phyloP scores from a whole-genome alignment of 2,113 vertebrate species.

The Takifugu bimaculatus region DNA sequence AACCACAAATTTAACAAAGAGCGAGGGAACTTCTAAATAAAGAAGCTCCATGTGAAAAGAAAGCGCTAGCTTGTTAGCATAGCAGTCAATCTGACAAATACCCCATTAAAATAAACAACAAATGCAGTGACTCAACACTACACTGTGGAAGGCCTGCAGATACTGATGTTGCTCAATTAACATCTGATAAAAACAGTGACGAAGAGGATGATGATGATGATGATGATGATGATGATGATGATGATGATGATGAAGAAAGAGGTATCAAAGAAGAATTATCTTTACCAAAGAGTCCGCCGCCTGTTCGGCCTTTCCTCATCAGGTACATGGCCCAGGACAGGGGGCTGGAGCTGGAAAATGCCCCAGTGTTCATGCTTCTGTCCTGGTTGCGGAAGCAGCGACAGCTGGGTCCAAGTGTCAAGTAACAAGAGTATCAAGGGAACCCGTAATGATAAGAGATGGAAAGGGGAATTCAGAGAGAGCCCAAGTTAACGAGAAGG shows the following conservation, averaged over 20 bases:
- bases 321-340: slow-evolving; percentile 79
- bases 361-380: slow-evolving; percentile 67
- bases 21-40: too few species aligned
- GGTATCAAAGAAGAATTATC: slow-evolving; percentile 3
- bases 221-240: slow-evolving; percentile 3
- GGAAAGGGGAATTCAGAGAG: background rate
- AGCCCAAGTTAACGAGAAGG: background rate
- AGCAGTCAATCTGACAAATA: background rate
- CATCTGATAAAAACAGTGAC: background rate
- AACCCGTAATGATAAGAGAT: background rate
- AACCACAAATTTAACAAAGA: too few species aligned
- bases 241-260: background rate
- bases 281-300: slow-evolving; percentile 68
- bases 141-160: too few species aligned
- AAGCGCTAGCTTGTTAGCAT: too few species aligned
- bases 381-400: slow-evolving; percentile 20
- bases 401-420: slow-evolving; percentile 13
- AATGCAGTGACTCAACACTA: background rate
- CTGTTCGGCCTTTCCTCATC: slow-evolving; percentile 72
- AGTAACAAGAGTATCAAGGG: slow-evolving; percentile 3
- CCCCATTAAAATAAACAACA: background rate
- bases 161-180: background rate
- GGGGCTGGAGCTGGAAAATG: slow-evolving; percentile 59
- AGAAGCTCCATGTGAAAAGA: too few species aligned
- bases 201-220: background rate